Base-by-base conservation (phyloP, 2,888 invertebrate species). In the Lithophane semibrunnea region DNA sequence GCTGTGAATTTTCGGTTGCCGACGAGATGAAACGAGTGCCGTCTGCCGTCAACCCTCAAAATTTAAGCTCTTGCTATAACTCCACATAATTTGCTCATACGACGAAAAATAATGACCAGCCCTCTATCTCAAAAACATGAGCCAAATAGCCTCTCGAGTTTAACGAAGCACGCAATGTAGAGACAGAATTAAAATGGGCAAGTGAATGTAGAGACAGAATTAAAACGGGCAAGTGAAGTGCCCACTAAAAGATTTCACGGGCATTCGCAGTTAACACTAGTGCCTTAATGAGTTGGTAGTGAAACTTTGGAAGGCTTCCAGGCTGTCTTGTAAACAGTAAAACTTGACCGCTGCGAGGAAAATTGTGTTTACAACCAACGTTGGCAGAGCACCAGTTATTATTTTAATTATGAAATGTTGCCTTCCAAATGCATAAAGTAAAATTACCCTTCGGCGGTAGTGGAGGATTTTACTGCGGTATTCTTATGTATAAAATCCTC, bases 291-390 rank as follows among this genome's bases (percentile, higher is more conserved):
- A 96, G 94, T 93, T 88, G 90, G 91, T 88, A 94, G 93, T 92
- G 93, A 93, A 94, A 94, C 94, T 94, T 95, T 96, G 96, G 96
- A 95, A 88, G 89, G 78, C 85, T 91, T 95, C 96, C 95, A 96
- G 94, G 88, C 88, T 90, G 91, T 90, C 92, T 93, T 91, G 94
- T 94, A 95, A 95, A 95, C 93, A 94, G 86, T 84, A 82, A 80
- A 84, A 85, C 79, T 85, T 88, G 89, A 85, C 88, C 82, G 78
- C 49, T 75, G 60, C 69, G 68, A 75, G 84, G 82, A 74, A 64
- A 88, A 89, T 88, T 86, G 87, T 82, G 73, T 87, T 86, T 79
- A 77, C 69, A 61, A 76, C 42, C 47, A 74, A 71, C 54, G 44
- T 71, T 84, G 84, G 72, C 86, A 75, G n/a, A 29, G 63, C n/a